phyloP scores from a whole-genome alignment of 2,888 invertebrate species.

The Hirtodrosophila confusa region DNA sequence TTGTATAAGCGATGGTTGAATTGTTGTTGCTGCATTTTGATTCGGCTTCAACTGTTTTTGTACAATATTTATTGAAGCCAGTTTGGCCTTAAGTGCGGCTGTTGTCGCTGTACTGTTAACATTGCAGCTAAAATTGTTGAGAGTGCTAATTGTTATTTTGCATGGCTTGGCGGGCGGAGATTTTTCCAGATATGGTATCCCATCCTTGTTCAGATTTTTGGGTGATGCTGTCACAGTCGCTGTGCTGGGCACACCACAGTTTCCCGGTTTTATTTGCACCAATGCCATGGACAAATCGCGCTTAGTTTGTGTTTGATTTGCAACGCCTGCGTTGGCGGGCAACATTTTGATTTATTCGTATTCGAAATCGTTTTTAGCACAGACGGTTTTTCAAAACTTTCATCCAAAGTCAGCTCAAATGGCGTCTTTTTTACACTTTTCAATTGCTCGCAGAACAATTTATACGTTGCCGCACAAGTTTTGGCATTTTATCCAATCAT shows the following conservation, averaged over 20 bases:
- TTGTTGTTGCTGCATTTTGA: constrained; percentile 10
- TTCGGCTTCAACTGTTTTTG: constrained; percentile 38
- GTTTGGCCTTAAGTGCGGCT: constrained; percentile 33
- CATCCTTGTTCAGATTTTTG: constrained; percentile 13
- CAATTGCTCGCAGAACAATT: constrained; percentile 46
- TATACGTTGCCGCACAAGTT: constrained; percentile 72
- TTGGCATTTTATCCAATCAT: constrained; percentile 60
- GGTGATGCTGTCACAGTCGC: not conserved
- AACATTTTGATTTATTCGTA: constrained; percentile 35
- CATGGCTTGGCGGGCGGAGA: constrained; percentile 44
- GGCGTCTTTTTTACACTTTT: constrained; percentile 58
- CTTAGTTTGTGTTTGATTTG: constrained; percentile 20
- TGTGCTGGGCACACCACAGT: constrained; percentile 5
- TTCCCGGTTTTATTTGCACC: constrained; percentile 30
- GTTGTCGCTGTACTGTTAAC: constrained; percentile 20
- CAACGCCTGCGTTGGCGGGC: constrained; percentile 44
- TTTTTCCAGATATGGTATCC: constrained; percentile 52
- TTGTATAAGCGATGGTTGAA: constrained; percentile 41
- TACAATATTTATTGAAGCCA: constrained; percentile 30
- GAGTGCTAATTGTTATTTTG: constrained; percentile 30
- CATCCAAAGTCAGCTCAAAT: constrained; percentile 36
- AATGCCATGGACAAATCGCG: constrained; percentile 29
- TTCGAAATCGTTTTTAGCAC: not conserved
- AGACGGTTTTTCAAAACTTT: constrained; percentile 12
- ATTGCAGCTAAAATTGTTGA: constrained; percentile 29